Evolutionary conservation across 2,888 invertebrate species (phyloP), one percentile per base, ranked within the genome.

Genomic region (Cerastoderma edule): DNA sequence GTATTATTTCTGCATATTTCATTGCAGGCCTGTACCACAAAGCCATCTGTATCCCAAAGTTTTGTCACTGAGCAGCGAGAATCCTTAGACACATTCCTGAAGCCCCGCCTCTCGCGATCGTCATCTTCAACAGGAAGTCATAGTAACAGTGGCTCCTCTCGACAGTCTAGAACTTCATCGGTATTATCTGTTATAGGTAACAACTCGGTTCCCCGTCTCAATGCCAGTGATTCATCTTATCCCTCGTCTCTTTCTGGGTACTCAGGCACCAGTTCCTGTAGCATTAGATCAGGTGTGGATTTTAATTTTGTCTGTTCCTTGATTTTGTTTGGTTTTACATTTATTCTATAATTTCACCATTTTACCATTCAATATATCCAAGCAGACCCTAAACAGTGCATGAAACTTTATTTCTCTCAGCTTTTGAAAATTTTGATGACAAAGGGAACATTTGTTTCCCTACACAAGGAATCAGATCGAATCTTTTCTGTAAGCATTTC

Each of bases 201-300:
- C n/a, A 60, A 33, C 39, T 60, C 60, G 19, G n/a, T 57, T 10
- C 22, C 60, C 0, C 13, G 60, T 32, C 19, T 32, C 8, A 35
- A 35, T 13, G 39, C 22, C 39, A 60, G 60, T 39, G 39, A 60
- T 24, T 68, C 68, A 8, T 68, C 68, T 3, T 68, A 68, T 24
- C 68, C 68, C 5, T n/a, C 46, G 10, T 68, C 68, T 24, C 33
- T 68, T 28, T 44, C 30, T 32, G 60, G 33, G n/a, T 68, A 57
- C 32, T 8, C 46, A 2, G 44, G 32, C 19, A 48, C 44, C 13
- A 68, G 60, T 16, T 68, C 68, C n/a, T 30, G 46, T 28, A 68
- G 68, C 35, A 39, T 60, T 32, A 28, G 32, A 32, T 68, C 68
- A 60, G 33, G 39, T 56, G 4, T n/a, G 44, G 10, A 24, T 60